Evolutionary conservation across 2,113 vertebrate species (phyloP), one percentile per base, ranked within the genome.

Genomic region (Bufo gargarizans): DNA sequence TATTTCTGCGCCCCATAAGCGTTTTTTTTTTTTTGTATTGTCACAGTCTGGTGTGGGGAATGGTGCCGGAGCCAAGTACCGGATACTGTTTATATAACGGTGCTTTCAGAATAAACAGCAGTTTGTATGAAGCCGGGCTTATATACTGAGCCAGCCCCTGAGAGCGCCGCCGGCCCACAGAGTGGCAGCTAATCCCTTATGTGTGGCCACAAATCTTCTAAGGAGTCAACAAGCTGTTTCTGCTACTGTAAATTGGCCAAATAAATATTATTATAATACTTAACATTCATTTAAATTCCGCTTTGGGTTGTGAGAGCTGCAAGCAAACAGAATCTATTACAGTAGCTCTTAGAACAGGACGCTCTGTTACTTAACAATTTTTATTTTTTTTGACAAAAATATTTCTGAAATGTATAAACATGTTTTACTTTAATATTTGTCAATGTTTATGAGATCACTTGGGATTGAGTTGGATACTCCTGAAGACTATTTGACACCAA

Each of bases 51-150:
- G 63, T 20, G 69, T 0, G 10, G 58, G 33, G 81, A 12, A 47
- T 16, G 56, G 19, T 22, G 81, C 14, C 10, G 71, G 87, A 84
- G 72, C 47, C 87, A 77, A 77, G 69, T 77, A 2, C 13, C 8
- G 58, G 63, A 45, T 58, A 13, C 4, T 0, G 87, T 77, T 84
- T 88, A 84, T 63, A 84, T 65, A 77, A 33, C 13, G 56, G 65
- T 82, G 69, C n/a, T 19, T 67, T 84, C 33, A 88, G 17, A 4
- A 55, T 88, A 88, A 84, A 88, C 87, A 88, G 47, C 3, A 6
- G 13, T 69, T 20, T 53, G 71, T 77, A 69, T 22, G 61, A 69
- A 43, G n/a, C 12, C 0, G 17, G 47, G 43, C n/a, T 47, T 69
- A 53, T 69, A 13, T 49, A 14, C 61, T 67, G 61, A 67, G 19